phyloP scores from a whole-genome alignment of 2,888 invertebrate species.

The Scaptomyza parva region DNA sequence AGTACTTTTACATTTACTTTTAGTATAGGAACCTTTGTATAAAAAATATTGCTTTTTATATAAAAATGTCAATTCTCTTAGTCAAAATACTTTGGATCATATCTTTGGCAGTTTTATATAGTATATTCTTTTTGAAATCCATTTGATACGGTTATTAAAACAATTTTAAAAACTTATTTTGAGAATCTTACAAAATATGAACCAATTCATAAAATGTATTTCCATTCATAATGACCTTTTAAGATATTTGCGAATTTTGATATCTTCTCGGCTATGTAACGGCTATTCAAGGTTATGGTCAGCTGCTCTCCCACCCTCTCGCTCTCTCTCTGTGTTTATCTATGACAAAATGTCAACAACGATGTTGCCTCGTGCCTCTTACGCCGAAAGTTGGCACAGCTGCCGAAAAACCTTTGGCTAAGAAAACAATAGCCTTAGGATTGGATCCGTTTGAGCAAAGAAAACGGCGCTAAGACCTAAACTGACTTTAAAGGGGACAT shows the following conservation, averaged over 20 bases:
- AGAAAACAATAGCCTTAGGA: conserved; percentile 55
- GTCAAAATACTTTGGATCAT: no score
- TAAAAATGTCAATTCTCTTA: no score
- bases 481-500: conserved; percentile 71
- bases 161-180: no score
- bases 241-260: conserved; percentile 1
- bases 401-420: conserved; percentile 47
- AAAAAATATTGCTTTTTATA: no score
- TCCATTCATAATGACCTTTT: neutral
- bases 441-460: conserved; percentile 27
- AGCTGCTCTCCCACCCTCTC: no score
- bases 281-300: conserved; percentile 41
- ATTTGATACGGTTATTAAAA: no score
- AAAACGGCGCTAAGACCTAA: conserved; percentile 60
- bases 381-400: conserved; percentile 69
- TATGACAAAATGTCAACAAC: conserved; percentile 44
- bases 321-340: conserved; percentile 15
- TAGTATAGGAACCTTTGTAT: no score
- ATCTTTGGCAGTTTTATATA: no score
- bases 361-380: conserved; percentile 46
- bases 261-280: conserved; percentile 18
- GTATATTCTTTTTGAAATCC: no score
- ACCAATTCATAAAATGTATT: neutral
- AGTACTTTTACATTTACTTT: no score
- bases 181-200: no score